Evolutionary conservation across 2,888 invertebrate genomes (phyloP), one percentile per base, ranked within the genome.

Genomic region (Boloria selene): DNA sequence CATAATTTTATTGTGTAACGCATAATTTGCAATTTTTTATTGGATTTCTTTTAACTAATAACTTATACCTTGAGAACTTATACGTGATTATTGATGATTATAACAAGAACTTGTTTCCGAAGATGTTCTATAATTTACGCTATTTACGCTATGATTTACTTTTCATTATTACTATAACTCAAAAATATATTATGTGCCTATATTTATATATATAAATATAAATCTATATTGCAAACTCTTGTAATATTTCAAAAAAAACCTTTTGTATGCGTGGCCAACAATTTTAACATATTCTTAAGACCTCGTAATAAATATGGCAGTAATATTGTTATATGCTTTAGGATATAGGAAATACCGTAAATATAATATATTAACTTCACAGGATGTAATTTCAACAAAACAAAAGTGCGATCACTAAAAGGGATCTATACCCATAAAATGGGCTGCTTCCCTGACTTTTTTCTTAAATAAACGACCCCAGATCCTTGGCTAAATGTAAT

Each of bases 401-500:
- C 18, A 18, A 4, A 55, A 55, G 22, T 7, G 31, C 10, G 31
- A 10, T 38, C 10, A 10, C 31, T 38, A 38, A 38, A 38, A 38
- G 31, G 10, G 31, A 38, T 38, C 31, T 38, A 7, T 7, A 31
- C 0, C 31, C 31, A 38, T 38, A 38, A 38, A 38, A 10, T 10
- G 31, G 31, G 10, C 31, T 51, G 14, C 13, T 6, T 22, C 13
- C 1, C 0, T n/a, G n/a, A 14, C 7, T n/a, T n/a, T 45, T 4
- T 16, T 42, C 13, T 50, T 42, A 81, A 81, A 83, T 76, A 80
- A 83, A 83, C 77, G 78, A 26, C 38, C 50, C 16, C 45, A 13
- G 53, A 14, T 54, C 14, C 55, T 17, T 53, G 62, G 74, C 78
- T 79, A 81, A 81, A 84, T 82, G 84, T 87, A 87, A 88, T 90